phyloP scores from a whole-genome alignment of 2,888 invertebrate species.

The Piscicola geometra region DNA sequence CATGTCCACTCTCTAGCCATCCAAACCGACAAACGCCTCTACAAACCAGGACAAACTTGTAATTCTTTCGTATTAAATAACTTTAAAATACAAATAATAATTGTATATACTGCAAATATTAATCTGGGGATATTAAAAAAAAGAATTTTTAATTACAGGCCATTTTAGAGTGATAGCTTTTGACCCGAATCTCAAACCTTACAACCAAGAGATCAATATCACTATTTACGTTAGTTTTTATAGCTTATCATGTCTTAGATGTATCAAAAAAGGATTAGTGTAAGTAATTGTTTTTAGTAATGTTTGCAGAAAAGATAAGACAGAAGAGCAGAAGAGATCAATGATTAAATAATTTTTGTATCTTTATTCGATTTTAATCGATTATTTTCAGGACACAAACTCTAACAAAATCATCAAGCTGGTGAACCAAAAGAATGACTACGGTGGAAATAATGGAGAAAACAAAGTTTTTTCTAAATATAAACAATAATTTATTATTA shows the following conservation, averaged over 20 bases:
- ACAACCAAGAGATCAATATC: background rate
- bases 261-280: too few relatives aligned
- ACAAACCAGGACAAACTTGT: conserved; percentile 20
- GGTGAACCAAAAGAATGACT: background rate
- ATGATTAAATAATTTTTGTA: too few relatives aligned
- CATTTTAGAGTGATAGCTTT: conserved; percentile 2
- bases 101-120: too few relatives aligned
- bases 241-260: background rate
- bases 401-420: background rate
- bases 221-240: background rate
- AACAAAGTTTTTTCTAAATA: background rate
- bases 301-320: too few relatives aligned
- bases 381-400: conserved; percentile 11
- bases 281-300: too few relatives aligned
- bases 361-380: too few relatives aligned
- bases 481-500: background rate
- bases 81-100: too few relatives aligned
- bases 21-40: conserved; percentile 14
- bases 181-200: conserved; percentile 6
- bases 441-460: background rate
- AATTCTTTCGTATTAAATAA: background rate
- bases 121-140: background rate
- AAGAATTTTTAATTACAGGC: background rate
- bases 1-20: conserved; percentile 2
- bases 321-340: too few relatives aligned